These are phyloP conservation scores for Drusus annulatus DNA, from an alignment of 1,140 invertebrate species.

Conservation along the genomic window DNA sequence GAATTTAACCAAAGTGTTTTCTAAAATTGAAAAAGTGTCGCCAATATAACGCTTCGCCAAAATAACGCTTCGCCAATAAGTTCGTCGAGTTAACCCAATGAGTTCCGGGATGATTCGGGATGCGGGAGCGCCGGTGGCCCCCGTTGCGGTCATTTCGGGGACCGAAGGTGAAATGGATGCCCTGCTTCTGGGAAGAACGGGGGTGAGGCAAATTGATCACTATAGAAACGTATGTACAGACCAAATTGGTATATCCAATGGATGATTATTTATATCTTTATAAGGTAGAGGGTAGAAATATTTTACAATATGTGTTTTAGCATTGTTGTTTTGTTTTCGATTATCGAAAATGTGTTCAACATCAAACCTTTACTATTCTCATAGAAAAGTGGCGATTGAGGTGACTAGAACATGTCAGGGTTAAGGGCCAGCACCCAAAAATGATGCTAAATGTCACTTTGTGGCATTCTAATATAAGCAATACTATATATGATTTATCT, in stretches of 20 bases:
- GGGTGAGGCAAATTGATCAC: conserved; percentile 78
- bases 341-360: too few species aligned
- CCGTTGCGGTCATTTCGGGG: conserved; percentile 70
- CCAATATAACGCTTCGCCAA: conserved; percentile 28
- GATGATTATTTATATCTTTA: background rate
- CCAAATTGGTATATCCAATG: conserved; percentile 29
- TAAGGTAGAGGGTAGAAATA: conserved; percentile 25
- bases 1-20: background rate
- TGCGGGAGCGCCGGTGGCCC: conserved; percentile 63
- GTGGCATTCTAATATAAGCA: too few species aligned
- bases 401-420: too few species aligned
- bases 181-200: conserved; percentile 78
- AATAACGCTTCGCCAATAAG: background rate
- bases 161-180: conserved; percentile 83
- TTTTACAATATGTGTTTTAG: background rate
- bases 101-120: conserved; percentile 61
- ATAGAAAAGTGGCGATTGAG: too few species aligned
- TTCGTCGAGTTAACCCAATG: conserved; percentile 8
- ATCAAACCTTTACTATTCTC: too few species aligned
- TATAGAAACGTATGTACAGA: conserved; percentile 71
- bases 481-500: too few species aligned
- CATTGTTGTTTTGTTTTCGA: too few species aligned
- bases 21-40: too few species aligned
- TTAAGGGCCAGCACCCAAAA: too few species aligned
- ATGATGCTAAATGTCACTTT: too few species aligned